Evolutionary conservation across 2,888 invertebrate species (phyloP).

Genomic region (Dasysyrphus tricinctus): DNA sequence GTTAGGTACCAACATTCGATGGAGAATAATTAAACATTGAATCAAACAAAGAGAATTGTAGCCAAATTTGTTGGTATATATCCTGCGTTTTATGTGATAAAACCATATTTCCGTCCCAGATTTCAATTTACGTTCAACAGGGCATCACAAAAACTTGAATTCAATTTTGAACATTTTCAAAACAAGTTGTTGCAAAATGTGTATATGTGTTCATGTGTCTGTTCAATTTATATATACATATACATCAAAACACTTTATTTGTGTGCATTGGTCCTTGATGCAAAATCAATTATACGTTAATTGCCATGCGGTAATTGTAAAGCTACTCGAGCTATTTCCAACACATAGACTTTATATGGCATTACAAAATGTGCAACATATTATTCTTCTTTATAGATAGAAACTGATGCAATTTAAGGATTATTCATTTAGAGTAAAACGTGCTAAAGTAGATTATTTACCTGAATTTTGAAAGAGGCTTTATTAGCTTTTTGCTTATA

Average conservation of each 20-base stretch:
- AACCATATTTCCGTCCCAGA: conserved; percentile 65
- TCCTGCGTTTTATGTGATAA: conserved; percentile 27
- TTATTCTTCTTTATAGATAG: neutral
- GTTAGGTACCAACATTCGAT: conserved; percentile 53
- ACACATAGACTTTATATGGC: conserved; percentile 42
- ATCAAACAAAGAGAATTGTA: neutral
- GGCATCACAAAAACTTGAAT: conserved; percentile 40
- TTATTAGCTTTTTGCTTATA: conserved; percentile 31
- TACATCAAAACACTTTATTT: conserved; percentile 12
- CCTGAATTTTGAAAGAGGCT: conserved; percentile 39
- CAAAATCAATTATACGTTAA: conserved; percentile 77
- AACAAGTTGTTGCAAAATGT: neutral
- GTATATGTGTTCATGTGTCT: neutral
- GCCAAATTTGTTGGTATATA: neutral
- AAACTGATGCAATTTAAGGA: conserved; percentile 38
- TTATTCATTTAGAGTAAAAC: conserved; percentile 46
- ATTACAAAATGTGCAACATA: conserved; percentile 48
- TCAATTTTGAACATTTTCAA: conserved; percentile 26
- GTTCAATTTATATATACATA: neutral
- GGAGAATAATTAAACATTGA: conserved; percentile 63
- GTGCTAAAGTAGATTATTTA: conserved; percentile 64
- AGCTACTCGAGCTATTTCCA: conserved; percentile 42
- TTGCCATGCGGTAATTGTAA: conserved; percentile 77
- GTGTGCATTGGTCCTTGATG: conserved; percentile 42
- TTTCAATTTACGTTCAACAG: conserved; percentile 67